Percentiles rank a stretch among this genome's conserved stretches.
These are phyloP conservation scores for Proisotoma minuta DNA, from an alignment of 2,888 invertebrate species.

Conservation along the genomic window DNA sequence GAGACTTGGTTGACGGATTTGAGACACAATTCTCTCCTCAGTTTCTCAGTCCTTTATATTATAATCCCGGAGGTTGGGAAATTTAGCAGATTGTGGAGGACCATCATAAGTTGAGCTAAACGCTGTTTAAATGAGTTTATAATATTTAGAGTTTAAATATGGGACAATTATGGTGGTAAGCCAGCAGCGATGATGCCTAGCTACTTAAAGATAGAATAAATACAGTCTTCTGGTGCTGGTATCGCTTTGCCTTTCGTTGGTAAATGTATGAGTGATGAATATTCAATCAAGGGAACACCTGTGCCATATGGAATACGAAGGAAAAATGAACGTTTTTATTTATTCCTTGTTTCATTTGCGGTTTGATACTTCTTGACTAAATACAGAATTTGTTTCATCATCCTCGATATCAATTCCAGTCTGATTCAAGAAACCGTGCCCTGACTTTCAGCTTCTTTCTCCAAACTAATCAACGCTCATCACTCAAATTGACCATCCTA, in stretches of 20 bases:
- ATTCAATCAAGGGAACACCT: slow-evolving; percentile 49
- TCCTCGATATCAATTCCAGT: neutral
- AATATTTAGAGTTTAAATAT: too few relatives aligned
- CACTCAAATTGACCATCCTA: neutral
- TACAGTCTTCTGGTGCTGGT: neutral
- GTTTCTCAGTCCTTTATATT: too few relatives aligned
- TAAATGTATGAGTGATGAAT: slow-evolving; percentile 47
- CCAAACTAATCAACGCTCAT: neutral
- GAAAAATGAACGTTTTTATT: slow-evolving; percentile 33
- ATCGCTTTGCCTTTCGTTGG: slow-evolving; percentile 6
- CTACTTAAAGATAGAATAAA: neutral
- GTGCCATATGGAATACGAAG: slow-evolving; percentile 44
- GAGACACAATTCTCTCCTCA: too few relatives aligned
- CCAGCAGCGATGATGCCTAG: neutral
- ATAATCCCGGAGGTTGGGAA: too few relatives aligned
- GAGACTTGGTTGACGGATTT: too few relatives aligned
- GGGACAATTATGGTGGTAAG: too few relatives aligned
- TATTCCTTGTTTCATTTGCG: slow-evolving; percentile 32
- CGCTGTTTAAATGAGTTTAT: too few relatives aligned
- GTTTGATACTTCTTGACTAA: slow-evolving; percentile 21
- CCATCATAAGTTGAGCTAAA: too few relatives aligned
- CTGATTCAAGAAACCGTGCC: too few relatives aligned
- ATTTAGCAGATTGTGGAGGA: too few relatives aligned
- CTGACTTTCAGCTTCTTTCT: too few relatives aligned
- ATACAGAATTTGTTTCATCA: slow-evolving; percentile 14